Evolutionary conservation across 2,888 invertebrate genomes (phyloP), one percentile per base, ranked within the genome.

Genomic region (Ischnura elegans): DNA sequence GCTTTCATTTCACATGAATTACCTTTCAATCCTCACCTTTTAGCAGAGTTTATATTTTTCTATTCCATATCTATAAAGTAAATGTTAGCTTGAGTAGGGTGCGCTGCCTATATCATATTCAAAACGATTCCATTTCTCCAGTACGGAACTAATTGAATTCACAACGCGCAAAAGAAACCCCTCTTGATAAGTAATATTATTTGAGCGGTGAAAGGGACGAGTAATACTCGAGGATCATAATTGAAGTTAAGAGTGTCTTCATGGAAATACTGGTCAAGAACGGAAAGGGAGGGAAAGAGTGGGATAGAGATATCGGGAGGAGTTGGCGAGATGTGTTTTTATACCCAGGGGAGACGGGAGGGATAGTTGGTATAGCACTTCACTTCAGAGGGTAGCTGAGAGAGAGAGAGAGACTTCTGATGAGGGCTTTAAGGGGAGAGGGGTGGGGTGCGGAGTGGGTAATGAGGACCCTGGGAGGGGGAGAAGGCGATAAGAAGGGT

Each of bases 391-490:
- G 25, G 61, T 36, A 36, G 16, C 29, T 36, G 36, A 8, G 66
- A 76, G 25, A 13, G 25, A 16, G 25, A 10, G 76, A 76, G 76
- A 36, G 76, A 36, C 76, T 76, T 10, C 66, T 36, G 76, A 76
- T 76, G 76, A 76, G 76, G 76, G 76, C n/a, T 25, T 36, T 13
- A 76, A 76, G 76, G 29, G 76, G 76, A 76, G 86, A 86, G 42
- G 55, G 93, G 93, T n/a, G 25, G 94, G 93, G 94, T 94, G 93
- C 90, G 93, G 87, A 94, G 47, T 47, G 93, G 87, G 87, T 87
- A 90, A 93, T 93, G 94, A 94, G 94, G 95, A 95, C 95, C 95
- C 95, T 5, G 51, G 51, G 95, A 95, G 95, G 95, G 95, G 87
- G 93, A 90, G 47, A 47, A 76, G 93, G 93, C 93, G 94, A 87